Evolutionary conservation across 2,113 vertebrate genomes (phyloP).

Genomic region (Silurus glanis): DNA sequence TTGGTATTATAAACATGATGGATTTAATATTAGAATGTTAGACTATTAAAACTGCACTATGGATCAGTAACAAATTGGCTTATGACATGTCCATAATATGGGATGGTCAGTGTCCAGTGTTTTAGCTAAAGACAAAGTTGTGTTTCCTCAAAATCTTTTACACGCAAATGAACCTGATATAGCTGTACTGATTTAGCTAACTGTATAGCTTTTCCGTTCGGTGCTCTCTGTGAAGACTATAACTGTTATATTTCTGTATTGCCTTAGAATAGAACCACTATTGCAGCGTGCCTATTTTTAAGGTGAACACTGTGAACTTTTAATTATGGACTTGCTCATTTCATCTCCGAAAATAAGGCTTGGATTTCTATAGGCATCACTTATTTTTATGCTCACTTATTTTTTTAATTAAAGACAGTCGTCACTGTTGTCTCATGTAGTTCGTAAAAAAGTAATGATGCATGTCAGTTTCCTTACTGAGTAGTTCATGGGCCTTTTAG

Average conservation of each 20-base stretch:
- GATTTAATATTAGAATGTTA: not conserved
- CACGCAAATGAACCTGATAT: not conserved
- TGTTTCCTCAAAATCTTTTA: constrained; percentile 11
- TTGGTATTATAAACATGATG: not conserved
- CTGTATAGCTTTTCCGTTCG: not conserved
- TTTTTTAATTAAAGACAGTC: not conserved
- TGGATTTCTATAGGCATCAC: not conserved
- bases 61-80: not conserved
- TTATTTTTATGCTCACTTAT: not conserved
- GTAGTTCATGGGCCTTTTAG: not conserved
- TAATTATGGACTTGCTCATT: constrained; percentile 35
- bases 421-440: not conserved
- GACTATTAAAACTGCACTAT: not conserved
- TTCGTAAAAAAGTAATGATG: not conserved
- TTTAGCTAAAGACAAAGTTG: constrained; percentile 30
- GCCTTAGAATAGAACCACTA: constrained; percentile 65
- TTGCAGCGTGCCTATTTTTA: constrained; percentile 34
- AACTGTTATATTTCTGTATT: constrained; percentile 63
- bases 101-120: not conserved
- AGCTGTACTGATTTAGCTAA: not conserved
- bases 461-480: not conserved
- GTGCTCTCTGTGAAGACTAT: constrained; percentile 55
- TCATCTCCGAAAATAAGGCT: not conserved
- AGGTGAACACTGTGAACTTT: constrained; percentile 42
- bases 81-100: not conserved